A percentile compares a stretch with the other conserved stretches of the same genome.
Conservation (phyloP, 2,797 vertebrate genomes). For the Pseudomugil tenellus region DNA sequence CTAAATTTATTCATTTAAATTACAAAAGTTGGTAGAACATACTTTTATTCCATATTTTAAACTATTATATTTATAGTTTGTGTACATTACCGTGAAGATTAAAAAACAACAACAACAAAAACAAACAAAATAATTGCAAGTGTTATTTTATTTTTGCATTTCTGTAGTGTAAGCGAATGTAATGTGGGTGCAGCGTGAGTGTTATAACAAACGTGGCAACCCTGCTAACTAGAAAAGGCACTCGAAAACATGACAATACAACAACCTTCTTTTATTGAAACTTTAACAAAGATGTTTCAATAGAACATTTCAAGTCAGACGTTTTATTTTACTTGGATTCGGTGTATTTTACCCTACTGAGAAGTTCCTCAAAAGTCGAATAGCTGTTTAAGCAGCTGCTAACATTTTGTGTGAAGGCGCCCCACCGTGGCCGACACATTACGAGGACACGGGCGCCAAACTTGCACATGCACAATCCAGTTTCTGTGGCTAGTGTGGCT, state of each 20-base stretch:
- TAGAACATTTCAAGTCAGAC: too few relatives aligned
- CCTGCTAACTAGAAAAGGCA: background rate
- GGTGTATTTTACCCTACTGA: background rate
- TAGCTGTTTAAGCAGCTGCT: background rate
- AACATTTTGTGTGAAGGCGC: conserved; percentile 29
- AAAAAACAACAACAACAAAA: too few relatives aligned
- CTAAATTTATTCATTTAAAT: background rate
- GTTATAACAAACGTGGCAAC: conserved; percentile 53
- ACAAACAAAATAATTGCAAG: too few relatives aligned
- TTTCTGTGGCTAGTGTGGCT: background rate
- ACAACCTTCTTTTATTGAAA: too few relatives aligned
- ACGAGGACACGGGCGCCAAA: conserved; percentile 38
- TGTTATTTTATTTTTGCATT: too few relatives aligned
- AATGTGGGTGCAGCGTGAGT: background rate
- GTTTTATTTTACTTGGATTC: background rate
- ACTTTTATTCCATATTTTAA: background rate
- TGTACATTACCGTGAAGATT: too few relatives aligned
- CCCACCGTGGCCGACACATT: conserved; percentile 36
- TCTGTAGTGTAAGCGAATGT: background rate
- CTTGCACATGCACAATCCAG: background rate
- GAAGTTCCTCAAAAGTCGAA: background rate
- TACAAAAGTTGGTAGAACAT: background rate
- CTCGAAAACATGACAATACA: too few relatives aligned
- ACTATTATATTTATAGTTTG: background rate
- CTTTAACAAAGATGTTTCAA: background rate